Base-by-base conservation (phyloP, 2,888 invertebrate genomes). In the Drosophila anceps region DNA sequence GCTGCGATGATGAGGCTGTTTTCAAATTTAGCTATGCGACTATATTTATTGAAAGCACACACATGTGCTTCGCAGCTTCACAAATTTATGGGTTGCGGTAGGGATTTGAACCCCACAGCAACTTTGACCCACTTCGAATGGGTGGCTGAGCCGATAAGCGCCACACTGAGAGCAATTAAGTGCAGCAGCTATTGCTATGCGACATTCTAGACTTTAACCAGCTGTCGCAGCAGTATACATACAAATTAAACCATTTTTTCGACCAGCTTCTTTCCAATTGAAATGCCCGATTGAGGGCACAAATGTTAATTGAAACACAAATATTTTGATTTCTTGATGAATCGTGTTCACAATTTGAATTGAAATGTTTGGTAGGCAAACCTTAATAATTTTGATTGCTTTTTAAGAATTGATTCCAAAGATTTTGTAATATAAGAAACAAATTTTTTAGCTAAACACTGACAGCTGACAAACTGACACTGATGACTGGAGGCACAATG, bases 71-170 rank as follows among this genome's bases (percentile, higher is more conserved):
- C 44, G 24, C 65, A 59, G 50, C 57, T 46, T 18, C 41, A 71
- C 48, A 65, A 59, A 66, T 70, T 74, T 62, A 61, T 69, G 67
- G 61, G 51, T 69, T 67, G 79, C 61, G 50, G 73, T 57, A 35
- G 67, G 82, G 75, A 69, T 69, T 74, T 76, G 69, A 76, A 62
- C 71, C 81, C 55, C 64, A 35, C 20, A 9, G 50, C 69, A 76
- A 69, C 84, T 76, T 73, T 81, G 84, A 81, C 81, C 84, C 84
- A 81, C 51, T 81, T 83, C 57, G 39, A 54, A 37, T 59, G 59
- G 60, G 33, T 51, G 43, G 60, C 69, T 48, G 63, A 18, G 35
- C 46, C 66, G 80, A 82, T 80, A 80, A 82, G 80, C 76, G 27
- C 44, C 61, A 33, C 61, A 60, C 65, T 39, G 64, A 50, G 39